A percentile compares a stretch with the other conserved stretches of the same genome.
Evolutionary conservation across 2,113 vertebrate species (phyloP).

Genomic region (Arothron firmamentum): DNA sequence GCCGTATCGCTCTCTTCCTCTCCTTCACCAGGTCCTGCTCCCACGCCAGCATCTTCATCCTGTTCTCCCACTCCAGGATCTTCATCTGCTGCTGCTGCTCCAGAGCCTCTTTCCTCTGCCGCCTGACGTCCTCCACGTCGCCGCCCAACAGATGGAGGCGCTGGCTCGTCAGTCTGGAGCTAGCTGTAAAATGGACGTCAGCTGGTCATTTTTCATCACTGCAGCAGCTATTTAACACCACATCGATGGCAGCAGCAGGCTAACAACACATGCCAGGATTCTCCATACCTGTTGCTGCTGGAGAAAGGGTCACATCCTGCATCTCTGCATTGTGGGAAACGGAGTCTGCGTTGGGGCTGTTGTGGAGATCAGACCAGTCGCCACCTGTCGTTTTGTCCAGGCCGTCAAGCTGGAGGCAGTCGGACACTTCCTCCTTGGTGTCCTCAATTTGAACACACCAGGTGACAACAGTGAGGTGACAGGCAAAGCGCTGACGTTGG

Average conservation of each 20-base stretch:
- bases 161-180: slow-evolving; percentile 39
- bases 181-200: slow-evolving; percentile 23
- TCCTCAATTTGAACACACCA: slow-evolving; percentile 47
- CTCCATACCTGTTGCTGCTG: slow-evolving; percentile 49
- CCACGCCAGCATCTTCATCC: slow-evolving; percentile 71
- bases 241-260: no score
- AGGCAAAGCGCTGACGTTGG: no score
- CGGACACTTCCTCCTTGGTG: slow-evolving; percentile 65
- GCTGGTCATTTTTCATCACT: no score
- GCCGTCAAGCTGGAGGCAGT: slow-evolving; percentile 57
- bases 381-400: slow-evolving; percentile 34
- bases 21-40: slow-evolving; percentile 74
- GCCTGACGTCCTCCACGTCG: slow-evolving; percentile 21
- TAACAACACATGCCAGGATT: neutral
- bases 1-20: slow-evolving; percentile 60
- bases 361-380: slow-evolving; percentile 40
- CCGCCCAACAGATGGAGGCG: slow-evolving; percentile 15
- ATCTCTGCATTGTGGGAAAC: slow-evolving; percentile 51
- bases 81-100: slow-evolving; percentile 68
- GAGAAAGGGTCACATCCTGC: slow-evolving; percentile 39
- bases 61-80: slow-evolving; percentile 74
- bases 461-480: no score
- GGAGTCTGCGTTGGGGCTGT: slow-evolving; percentile 45
- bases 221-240: no score
- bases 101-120: slow-evolving; percentile 4